Evolutionary conservation across 2,113 vertebrate genomes (phyloP).

Genomic region (Tangachromis dhanisi): DNA sequence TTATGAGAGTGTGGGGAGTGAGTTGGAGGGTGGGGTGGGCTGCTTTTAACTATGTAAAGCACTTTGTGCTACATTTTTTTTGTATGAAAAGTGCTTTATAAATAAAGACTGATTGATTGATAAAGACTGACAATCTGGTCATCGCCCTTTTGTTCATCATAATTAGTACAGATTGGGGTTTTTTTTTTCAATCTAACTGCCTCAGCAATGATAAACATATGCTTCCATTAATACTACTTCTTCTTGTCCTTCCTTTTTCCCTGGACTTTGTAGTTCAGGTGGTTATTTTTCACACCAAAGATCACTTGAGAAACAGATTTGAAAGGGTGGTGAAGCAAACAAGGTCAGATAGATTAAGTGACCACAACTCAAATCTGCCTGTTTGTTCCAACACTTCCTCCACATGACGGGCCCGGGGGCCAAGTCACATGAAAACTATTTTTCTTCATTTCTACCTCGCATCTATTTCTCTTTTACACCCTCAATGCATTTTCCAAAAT

Average conservation of each 20-base stretch:
- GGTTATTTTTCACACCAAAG: neutral
- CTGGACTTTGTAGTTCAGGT: neutral
- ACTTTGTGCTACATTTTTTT: too few species aligned
- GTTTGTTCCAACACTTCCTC: neutral
- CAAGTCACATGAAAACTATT: neutral
- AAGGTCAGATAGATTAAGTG: conserved; percentile 23
- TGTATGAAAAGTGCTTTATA: too few species aligned
- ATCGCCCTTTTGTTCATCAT: neutral
- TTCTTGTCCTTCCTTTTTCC: neutral
- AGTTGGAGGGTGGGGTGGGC: too few species aligned
- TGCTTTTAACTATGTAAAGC: too few species aligned
- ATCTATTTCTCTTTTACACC: neutral
- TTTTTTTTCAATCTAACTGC: neutral
- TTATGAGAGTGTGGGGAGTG: too few species aligned
- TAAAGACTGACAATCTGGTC: too few species aligned
- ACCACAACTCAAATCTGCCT: neutral
- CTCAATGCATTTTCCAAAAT: neutral
- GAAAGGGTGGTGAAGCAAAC: conserved; percentile 32
- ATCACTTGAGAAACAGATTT: neutral
- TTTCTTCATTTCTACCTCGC: neutral
- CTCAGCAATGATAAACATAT: neutral
- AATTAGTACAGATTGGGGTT: rapidly evolving
- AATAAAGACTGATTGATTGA: too few species aligned
- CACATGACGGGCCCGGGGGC: neutral
- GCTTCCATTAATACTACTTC: neutral